A percentile compares a stretch with the other conserved stretches of the same genome.
Evolutionary conservation across 2,113 vertebrate species (phyloP).

Genomic region (Oceanodroma tethys): DNA sequence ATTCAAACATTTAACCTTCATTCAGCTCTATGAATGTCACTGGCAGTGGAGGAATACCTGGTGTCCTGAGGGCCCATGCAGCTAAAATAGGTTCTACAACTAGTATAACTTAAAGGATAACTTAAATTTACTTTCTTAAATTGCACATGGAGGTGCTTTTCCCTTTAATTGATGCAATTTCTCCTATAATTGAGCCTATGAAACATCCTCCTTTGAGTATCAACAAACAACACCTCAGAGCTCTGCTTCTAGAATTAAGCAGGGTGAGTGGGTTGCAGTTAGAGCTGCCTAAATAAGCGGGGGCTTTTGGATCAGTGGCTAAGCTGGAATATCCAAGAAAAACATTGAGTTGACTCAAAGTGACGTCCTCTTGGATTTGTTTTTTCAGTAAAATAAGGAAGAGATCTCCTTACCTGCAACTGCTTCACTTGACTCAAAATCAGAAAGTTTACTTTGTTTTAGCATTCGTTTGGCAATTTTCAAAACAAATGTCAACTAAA

Average conservation of each 20-base stretch:
- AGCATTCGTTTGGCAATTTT: not conserved
- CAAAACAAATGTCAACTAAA: not conserved
- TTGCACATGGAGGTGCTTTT: not conserved
- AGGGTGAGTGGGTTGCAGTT: not conserved
- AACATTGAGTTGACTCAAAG: not conserved
- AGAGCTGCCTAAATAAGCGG: not conserved
- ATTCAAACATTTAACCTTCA: not conserved
- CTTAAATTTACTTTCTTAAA: not conserved
- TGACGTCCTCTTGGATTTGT: not conserved
- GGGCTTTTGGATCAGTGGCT: not conserved
- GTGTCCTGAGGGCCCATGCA: not conserved
- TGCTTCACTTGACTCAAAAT: not conserved
- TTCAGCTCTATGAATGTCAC: not conserved
- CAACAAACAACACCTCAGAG: not conserved
- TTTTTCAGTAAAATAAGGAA: not conserved
- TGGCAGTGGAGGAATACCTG: not conserved
- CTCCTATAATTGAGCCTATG: not conserved
- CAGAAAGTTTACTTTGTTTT: not conserved
- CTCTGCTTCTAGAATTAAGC: not conserved
- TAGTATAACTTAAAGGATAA: not conserved
- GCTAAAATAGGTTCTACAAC: not conserved
- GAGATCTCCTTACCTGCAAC: not conserved
- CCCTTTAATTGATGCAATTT: not conserved
- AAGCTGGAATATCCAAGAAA: not conserved
- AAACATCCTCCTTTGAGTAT: not conserved